Evolutionary conservation across 2,797 vertebrate genomes (phyloP).

Genomic region (Scomberomorus guttatus): DNA sequence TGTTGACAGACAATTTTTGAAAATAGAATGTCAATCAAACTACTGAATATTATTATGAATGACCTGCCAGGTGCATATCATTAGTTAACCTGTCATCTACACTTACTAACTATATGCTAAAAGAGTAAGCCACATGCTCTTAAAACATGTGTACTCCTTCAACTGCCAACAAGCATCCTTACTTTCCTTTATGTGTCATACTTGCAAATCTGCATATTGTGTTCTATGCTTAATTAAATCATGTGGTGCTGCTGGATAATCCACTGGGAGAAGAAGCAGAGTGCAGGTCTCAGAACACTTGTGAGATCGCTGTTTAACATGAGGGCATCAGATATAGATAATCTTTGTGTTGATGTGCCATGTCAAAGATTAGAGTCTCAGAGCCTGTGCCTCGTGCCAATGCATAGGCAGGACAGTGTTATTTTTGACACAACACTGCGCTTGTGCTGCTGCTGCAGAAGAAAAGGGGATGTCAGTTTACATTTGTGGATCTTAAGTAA

Average conservation of each 20-base stretch:
- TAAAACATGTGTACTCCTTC: background rate
- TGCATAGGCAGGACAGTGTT: slow-evolving; percentile 1
- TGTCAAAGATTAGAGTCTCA: slow-evolving; percentile 37
- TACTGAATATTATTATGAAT: background rate
- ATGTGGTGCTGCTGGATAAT: slow-evolving; percentile 37
- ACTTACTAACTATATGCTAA: background rate
- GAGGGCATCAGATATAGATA: slow-evolving; percentile 53
- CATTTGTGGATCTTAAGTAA: background rate
- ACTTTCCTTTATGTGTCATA: background rate
- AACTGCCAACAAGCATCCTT: background rate
- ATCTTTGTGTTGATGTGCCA: slow-evolving; percentile 41
- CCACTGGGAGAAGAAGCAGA: slow-evolving; percentile 17
- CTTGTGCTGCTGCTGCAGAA: slow-evolving; percentile 17
- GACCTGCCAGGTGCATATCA: background rate
- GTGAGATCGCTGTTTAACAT: slow-evolving; percentile 44
- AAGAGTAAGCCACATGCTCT: background rate
- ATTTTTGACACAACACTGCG: background rate
- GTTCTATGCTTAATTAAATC: slow-evolving; percentile 34
- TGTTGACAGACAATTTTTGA: background rate
- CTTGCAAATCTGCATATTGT: slow-evolving; percentile 12
- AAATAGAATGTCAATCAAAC: background rate
- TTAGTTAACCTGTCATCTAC: background rate
- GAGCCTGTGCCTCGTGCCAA: background rate
- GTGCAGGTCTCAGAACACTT: slow-evolving; percentile 22
- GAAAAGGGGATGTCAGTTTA: slow-evolving; percentile 3